Percentiles rank a stretch among this genome's conserved stretches.
phyloP scores from a whole-genome alignment of 2,888 invertebrate species.

The Vandiemenella viatica region DNA sequence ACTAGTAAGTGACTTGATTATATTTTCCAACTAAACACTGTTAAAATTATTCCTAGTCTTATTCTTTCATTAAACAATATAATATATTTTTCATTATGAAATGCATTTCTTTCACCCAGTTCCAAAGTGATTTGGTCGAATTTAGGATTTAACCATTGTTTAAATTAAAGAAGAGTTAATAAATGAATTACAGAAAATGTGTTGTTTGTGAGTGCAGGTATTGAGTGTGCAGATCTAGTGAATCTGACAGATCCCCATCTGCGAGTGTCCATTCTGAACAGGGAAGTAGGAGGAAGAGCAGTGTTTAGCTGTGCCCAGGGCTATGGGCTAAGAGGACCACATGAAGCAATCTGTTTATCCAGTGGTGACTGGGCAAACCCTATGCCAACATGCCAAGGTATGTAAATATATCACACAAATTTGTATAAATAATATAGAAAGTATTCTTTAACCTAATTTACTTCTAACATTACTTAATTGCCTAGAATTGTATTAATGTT shows the following conservation, averaged over 20 bases:
- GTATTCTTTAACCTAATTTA: not conserved
- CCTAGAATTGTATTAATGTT: no score
- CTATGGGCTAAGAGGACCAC: slow-evolving; percentile 56
- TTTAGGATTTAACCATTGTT: no score
- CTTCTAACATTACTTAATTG: not conserved
- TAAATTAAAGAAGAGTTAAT: not conserved
- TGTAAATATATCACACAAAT: not conserved
- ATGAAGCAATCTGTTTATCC: slow-evolving; percentile 59
- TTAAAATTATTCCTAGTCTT: not conserved
- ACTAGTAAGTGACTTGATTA: no score
- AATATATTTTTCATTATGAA: not conserved
- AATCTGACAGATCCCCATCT: slow-evolving; percentile 42
- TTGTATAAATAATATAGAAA: not conserved
- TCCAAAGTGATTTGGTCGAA: no score
- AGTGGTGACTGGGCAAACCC: slow-evolving; percentile 68
- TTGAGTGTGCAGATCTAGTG: slow-evolving; percentile 64
- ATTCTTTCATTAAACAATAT: not conserved
- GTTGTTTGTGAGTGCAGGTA: slow-evolving; percentile 41
- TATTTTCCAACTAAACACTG: not conserved
- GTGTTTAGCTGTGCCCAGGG: slow-evolving; percentile 67
- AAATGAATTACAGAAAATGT: not conserved
- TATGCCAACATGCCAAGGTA: slow-evolving; percentile 59
- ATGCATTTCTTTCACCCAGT: not conserved
- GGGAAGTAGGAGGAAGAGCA: slow-evolving; percentile 66
- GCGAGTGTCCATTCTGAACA: slow-evolving; percentile 55